These are phyloP conservation scores for Teleiodes luculella DNA, from an alignment of 2,888 invertebrate genomes.

Conservation along the genomic window DNA sequence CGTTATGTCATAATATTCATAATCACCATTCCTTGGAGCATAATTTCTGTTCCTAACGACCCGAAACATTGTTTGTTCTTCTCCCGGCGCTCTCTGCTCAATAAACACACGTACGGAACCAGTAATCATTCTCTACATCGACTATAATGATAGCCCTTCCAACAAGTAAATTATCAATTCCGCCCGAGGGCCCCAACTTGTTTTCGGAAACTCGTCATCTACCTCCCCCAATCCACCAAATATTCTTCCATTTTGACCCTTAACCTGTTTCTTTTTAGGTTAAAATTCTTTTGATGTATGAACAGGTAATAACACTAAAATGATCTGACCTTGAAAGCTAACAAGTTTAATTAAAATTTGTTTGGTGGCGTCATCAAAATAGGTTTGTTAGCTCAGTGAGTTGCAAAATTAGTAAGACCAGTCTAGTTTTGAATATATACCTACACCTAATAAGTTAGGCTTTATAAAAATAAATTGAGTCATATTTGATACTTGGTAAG, in stretches of 20 bases:
- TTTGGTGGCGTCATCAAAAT: conserved; percentile 18
- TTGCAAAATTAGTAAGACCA: conserved; percentile 20
- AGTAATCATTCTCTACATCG: conserved; percentile 67
- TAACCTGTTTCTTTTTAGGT: conserved; percentile 30
- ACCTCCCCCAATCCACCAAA: conserved; percentile 41
- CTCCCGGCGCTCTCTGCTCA: conserved; percentile 48
- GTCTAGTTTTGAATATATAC: neutral
- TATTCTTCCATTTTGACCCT: conserved; percentile 35
- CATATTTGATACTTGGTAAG: no score
- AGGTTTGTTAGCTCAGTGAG: conserved; percentile 19
- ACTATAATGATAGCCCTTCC: conserved; percentile 74
- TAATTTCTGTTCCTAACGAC: conserved; percentile 72
- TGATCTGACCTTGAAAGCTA: conserved; percentile 38
- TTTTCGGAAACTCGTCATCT: conserved; percentile 64
- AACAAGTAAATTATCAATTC: conserved; percentile 78
- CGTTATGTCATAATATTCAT: conserved; percentile 66
- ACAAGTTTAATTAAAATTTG: conserved; percentile 13
- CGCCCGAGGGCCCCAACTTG: conserved; percentile 65
- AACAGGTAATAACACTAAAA: conserved; percentile 30
- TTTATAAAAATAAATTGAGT: no score
- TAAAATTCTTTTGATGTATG: conserved; percentile 26
- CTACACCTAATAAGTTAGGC: no score
- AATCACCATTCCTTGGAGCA: conserved; percentile 56
- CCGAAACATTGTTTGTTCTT: conserved; percentile 76
- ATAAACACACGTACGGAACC: conserved; percentile 64